Evolutionary conservation across 2,888 invertebrate species (phyloP), one percentile per base, ranked within the genome.

Genomic region (Ectobius pallidus): DNA sequence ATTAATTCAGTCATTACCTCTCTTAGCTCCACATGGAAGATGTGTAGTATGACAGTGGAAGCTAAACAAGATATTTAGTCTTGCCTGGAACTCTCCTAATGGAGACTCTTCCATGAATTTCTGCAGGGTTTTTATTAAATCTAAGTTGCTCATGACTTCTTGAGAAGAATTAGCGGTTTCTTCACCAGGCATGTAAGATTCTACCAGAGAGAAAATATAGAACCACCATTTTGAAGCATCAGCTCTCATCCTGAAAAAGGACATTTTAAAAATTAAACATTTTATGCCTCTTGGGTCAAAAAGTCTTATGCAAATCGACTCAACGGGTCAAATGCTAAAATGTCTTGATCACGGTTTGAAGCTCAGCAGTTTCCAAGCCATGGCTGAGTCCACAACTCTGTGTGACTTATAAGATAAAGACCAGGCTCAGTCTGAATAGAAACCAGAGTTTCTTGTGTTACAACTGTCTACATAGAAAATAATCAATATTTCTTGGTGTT

Each of bases 161-260:
- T n/a, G n/a, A n/a, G 46, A 14, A 46, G 46, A 16, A 16, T 81
- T 80, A 27, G 81, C 81, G 46, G n/a, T 25, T 11, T 81, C 80
- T 3, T 80, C 78, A 2, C 80, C 77, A 68, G 78, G 77, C 6
- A 89, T 81, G 79, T 90, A 92, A 46, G 90, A 88, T 63, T 89
- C 87, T 46, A 92, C 83, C 0, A 94, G 85, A 25, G 90, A 88
- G 81, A 93, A 96, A 61, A 97, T 82, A 81, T 93, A 91, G 83
- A 96, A 94, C 96, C 97, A 98, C 89, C 95, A 97, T 81, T 92
- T 93, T 76, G 92, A 89, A 0, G 92, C 89, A 75, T 89, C 88
- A 0, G 88, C 84, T 80, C 89, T 88, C 76, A 92, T 86, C 78
- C 91, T 90, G 79, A 70, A 81, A 77, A 77, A 65, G n/a, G n/a